phyloP scores from a whole-genome alignment of 2,113 vertebrate genomes.

The Pelecanoides urinatrix region DNA sequence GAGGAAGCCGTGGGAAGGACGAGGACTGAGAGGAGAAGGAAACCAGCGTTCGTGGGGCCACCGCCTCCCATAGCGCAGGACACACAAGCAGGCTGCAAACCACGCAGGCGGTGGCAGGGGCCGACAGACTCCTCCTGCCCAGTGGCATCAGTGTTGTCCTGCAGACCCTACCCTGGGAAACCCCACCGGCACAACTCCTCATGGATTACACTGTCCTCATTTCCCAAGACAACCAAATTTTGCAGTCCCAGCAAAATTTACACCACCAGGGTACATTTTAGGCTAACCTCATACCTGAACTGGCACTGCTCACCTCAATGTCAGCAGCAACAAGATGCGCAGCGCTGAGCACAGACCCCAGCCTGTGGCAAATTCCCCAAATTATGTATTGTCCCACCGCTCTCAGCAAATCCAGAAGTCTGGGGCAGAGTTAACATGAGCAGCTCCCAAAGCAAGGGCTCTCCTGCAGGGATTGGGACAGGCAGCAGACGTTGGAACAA shows the following conservation, averaged over 20 bases:
- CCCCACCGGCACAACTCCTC: not conserved
- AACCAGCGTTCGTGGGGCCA: not conserved
- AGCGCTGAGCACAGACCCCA: not conserved
- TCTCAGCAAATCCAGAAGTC: not conserved
- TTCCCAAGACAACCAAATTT: not conserved
- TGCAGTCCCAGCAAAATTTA: not conserved
- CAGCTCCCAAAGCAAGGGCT: not conserved
- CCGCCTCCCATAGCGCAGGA: not conserved
- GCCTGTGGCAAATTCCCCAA: not conserved
- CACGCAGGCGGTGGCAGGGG: not conserved
- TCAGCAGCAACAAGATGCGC: not conserved
- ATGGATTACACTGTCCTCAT: not conserved
- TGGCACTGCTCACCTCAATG: not conserved
- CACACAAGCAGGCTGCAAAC: not conserved
- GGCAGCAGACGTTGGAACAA: not conserved
- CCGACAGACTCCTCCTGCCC: not conserved
- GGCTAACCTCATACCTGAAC: not conserved
- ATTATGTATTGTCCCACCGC: fast-evolving
- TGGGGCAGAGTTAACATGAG: not conserved
- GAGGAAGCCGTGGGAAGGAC: not conserved
- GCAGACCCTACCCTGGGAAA: not conserved
- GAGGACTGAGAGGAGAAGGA: not conserved
- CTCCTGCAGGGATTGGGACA: not conserved
- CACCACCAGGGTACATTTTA: not conserved
- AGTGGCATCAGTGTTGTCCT: not conserved